Conservation (phyloP, 2,888 invertebrate genomes). For the Lydus trimaculatus region DNA sequence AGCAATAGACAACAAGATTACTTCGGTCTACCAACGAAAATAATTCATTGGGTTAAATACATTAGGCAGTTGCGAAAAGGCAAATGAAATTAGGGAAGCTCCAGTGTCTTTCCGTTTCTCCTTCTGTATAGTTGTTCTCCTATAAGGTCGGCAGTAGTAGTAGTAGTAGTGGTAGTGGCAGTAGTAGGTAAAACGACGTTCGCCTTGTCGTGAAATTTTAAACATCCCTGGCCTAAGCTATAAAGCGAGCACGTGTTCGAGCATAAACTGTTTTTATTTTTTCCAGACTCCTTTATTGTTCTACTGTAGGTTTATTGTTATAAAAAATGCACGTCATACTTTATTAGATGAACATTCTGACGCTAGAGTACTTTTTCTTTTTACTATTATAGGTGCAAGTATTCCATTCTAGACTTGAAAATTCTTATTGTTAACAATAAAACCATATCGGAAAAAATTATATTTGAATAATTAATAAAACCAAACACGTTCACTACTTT, state of each 20-base stretch:
- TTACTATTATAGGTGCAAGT: slow-evolving; percentile 1
- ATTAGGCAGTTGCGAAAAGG: slow-evolving; percentile 33
- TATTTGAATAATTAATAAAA: slow-evolving; percentile 21
- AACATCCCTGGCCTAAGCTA: slow-evolving; percentile 45
- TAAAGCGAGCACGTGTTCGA: slow-evolving; percentile 50
- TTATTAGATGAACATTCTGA: slow-evolving; percentile 36
- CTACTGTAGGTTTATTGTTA: slow-evolving; percentile 38
- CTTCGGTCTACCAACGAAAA: slow-evolving; percentile 14
- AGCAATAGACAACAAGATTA: slow-evolving; percentile 6
- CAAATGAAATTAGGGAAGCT: slow-evolving; percentile 32
- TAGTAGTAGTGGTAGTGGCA: no score
- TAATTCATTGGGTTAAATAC: slow-evolving; percentile 31
- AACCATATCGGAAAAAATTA: neutral
- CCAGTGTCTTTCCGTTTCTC: slow-evolving; percentile 26
- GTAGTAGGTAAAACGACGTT: slow-evolving; percentile 32
- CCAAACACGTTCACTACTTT: slow-evolving; percentile 20
- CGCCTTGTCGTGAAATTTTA: slow-evolving; percentile 49
- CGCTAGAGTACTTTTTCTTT: slow-evolving; percentile 15
- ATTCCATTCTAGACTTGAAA: neutral
- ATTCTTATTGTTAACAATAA: neutral
- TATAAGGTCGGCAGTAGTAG: slow-evolving; percentile 17
- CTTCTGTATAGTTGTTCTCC: slow-evolving; percentile 18
- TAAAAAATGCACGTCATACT: slow-evolving; percentile 39
- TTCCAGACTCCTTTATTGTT: slow-evolving; percentile 43
- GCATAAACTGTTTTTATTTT: slow-evolving; percentile 53